phyloP scores from a whole-genome alignment of 2,797 vertebrate species.

The Gambelia wislizenii region DNA sequence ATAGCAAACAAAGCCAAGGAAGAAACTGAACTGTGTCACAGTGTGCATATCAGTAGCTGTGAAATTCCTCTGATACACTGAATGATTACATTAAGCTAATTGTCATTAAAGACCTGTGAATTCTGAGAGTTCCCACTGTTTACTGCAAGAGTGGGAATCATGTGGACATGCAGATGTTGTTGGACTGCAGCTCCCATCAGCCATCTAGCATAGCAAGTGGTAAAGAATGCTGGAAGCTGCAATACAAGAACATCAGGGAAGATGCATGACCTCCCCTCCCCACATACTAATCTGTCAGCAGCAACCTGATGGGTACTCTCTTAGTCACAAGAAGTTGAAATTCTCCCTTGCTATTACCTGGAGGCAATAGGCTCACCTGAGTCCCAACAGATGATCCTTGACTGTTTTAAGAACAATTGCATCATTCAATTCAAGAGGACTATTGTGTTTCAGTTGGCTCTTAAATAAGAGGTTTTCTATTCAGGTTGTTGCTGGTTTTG shows the following conservation, averaged over 20 bases:
- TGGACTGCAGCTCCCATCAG: too few relatives aligned
- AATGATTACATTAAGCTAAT: background rate
- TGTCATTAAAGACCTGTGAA: constrained; percentile 33
- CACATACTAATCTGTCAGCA: background rate
- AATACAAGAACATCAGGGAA: too few relatives aligned
- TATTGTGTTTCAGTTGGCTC: background rate
- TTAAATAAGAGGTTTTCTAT: background rate
- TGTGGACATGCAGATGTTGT: too few relatives aligned
- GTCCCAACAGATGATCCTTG: background rate
- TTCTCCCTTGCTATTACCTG: background rate
- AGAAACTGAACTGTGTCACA: constrained; percentile 2
- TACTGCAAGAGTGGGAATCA: too few relatives aligned
- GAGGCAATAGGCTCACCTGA: background rate
- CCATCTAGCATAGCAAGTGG: too few relatives aligned
- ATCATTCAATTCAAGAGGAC: background rate
- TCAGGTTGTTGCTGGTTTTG: background rate
- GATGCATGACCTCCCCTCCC: too few relatives aligned
- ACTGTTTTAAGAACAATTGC: background rate
- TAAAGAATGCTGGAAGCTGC: too few relatives aligned
- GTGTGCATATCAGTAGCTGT: background rate
- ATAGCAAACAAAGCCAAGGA: background rate
- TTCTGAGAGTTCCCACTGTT: constrained; percentile 38
- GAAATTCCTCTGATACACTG: background rate
- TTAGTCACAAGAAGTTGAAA: background rate
- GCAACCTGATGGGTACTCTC: background rate